These are phyloP conservation scores for Xanthostigma xanthostigma DNA, from an alignment of 2,888 invertebrate genomes.

Conservation along the genomic window DNA sequence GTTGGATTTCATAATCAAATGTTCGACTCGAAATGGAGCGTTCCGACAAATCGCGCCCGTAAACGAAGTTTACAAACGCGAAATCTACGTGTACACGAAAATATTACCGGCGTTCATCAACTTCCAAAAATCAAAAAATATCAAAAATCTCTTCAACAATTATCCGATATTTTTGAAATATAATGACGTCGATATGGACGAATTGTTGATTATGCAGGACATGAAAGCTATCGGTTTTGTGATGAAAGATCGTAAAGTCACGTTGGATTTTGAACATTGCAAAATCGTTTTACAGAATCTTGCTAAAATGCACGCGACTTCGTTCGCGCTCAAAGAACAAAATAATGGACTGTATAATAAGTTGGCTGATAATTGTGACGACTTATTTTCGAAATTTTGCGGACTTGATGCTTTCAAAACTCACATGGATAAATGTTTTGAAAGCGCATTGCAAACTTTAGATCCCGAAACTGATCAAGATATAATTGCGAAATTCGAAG, in stretches of 20 bases:
- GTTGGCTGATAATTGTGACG: too few species aligned
- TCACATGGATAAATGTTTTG: not conserved
- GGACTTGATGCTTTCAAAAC: too few species aligned
- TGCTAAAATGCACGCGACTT: constrained; percentile 2
- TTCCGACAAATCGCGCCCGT: not conserved
- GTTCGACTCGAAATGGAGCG: not conserved
- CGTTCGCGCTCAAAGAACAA: constrained; percentile 1
- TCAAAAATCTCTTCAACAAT: constrained; percentile 1
- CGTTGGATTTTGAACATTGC: constrained; percentile 1
- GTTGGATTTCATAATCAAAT: constrained; percentile 3
- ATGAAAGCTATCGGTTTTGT: not conserved
- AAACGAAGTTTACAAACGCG: not conserved
- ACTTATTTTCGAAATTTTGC: too few species aligned
- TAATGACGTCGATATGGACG: not conserved
- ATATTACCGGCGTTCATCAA: constrained; percentile 9
- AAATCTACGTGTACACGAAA: constrained; percentile 4
- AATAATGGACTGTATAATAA: too few species aligned
- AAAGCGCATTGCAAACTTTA: constrained; percentile 3
- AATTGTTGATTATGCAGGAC: constrained; percentile 10
- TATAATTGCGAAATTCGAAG: constrained; percentile 9
- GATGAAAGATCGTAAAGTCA: not conserved
- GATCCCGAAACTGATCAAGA: constrained; percentile 8
- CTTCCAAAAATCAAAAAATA: constrained; percentile 6
- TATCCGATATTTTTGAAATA: not conserved
- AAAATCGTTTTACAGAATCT: constrained; percentile 1